These are phyloP conservation scores for Oeneis ivallda DNA, from an alignment of 2,888 invertebrate species.

Conservation along the genomic window DNA sequence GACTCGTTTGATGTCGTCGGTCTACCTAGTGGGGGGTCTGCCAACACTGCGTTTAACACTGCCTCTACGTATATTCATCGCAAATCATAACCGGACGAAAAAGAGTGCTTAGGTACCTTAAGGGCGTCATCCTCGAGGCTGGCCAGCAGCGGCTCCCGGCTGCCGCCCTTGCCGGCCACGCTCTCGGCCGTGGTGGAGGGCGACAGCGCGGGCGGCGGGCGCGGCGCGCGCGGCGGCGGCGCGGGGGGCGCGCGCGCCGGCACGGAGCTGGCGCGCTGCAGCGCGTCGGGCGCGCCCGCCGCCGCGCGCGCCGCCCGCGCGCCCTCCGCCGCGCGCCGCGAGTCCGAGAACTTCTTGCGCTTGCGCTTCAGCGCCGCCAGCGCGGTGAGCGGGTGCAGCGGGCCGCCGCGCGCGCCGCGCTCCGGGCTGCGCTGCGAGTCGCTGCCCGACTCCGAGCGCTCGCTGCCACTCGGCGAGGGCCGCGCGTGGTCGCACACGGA, in stretches of 20 bases:
- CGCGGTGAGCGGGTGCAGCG: constrained; percentile 79
- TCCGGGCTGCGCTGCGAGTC: constrained; percentile 86
- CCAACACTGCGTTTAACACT: no score
- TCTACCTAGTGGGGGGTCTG: no score
- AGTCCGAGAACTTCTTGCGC: constrained; percentile 91
- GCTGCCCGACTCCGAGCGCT: constrained; percentile 86
- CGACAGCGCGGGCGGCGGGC: constrained; percentile 47
- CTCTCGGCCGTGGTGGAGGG: constrained; percentile 37
- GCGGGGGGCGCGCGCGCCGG: constrained; percentile 62
- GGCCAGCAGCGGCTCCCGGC: constrained; percentile 85
- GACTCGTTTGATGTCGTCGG: no score
- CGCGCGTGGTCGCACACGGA: constrained; percentile 86
- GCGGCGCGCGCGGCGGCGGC: constrained; percentile 56
- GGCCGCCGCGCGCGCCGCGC: constrained; percentile 55
- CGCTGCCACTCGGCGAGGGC: constrained; percentile 82
- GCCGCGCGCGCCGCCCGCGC: constrained; percentile 44
- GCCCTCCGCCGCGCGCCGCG: constrained; percentile 79
- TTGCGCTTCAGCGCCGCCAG: constrained; percentile 89
- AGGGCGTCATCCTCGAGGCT: constrained; percentile 76
- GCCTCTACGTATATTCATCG: no score
- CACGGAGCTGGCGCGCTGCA: constrained; percentile 62
- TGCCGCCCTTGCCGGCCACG: constrained; percentile 59
- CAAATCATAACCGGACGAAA: no score
- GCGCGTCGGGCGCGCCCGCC: constrained; percentile 49
- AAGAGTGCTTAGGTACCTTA: constrained; percentile 60